Conservation (phyloP, 2,888 invertebrate species). For the Hirtodrosophila alboralis region DNA sequence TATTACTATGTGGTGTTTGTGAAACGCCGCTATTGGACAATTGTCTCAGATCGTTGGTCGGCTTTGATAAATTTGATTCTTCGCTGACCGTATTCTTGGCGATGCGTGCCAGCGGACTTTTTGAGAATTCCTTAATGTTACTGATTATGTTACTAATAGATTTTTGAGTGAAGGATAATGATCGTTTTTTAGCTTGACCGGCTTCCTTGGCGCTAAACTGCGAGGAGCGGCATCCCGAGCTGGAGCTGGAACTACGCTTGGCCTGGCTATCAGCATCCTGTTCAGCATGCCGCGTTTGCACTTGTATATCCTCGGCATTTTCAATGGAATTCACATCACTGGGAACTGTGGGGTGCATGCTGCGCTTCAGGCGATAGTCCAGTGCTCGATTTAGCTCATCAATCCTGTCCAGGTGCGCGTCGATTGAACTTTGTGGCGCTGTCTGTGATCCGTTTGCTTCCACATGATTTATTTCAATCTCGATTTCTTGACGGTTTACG, state of each 20-base stretch:
- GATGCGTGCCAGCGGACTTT: slow-evolving; percentile 73
- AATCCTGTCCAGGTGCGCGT: slow-evolving; percentile 83
- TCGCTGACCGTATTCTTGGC: slow-evolving; percentile 56
- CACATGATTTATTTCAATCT: slow-evolving; percentile 76
- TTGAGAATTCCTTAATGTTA: slow-evolving; percentile 83
- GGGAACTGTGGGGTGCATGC: slow-evolving; percentile 57
- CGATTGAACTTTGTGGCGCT: slow-evolving; percentile 79
- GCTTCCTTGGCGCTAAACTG: slow-evolving; percentile 53
- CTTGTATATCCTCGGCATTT: slow-evolving; percentile 43
- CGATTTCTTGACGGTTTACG: slow-evolving; percentile 51
- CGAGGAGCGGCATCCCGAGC: slow-evolving; percentile 77
- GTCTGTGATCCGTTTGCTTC: slow-evolving; percentile 15
- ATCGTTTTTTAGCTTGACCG: slow-evolving; percentile 78
- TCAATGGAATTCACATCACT: slow-evolving; percentile 80
- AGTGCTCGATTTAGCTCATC: slow-evolving; percentile 82
- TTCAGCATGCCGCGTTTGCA: slow-evolving; percentile 20
- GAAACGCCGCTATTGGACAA: slow-evolving; percentile 51
- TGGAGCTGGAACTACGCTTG: slow-evolving; percentile 80
- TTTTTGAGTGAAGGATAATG: slow-evolving; percentile 83
- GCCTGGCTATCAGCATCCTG: slow-evolving; percentile 46
- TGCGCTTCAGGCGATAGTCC: slow-evolving; percentile 82
- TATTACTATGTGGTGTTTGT: slow-evolving; percentile 26
- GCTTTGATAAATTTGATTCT: slow-evolving; percentile 50
- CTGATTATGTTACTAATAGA: slow-evolving; percentile 81
- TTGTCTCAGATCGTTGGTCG: slow-evolving; percentile 18